Percentiles rank a stretch among this genome's conserved stretches.
phyloP scores from a whole-genome alignment of 2,888 invertebrate genomes.

The Sarcophaga rosellei region DNA sequence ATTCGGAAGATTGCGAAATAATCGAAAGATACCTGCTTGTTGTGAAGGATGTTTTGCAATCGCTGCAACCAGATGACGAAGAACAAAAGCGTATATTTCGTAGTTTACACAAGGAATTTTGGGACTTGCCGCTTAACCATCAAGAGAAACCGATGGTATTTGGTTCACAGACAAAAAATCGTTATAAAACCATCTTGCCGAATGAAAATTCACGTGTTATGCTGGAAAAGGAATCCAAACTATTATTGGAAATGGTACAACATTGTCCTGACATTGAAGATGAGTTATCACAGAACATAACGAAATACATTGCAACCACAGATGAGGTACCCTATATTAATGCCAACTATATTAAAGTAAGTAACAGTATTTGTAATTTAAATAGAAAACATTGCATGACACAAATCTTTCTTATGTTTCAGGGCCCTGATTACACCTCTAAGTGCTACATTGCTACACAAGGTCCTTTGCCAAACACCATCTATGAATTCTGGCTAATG shows the following conservation, averaged over 20 bases:
- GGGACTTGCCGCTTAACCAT: constrained; percentile 96
- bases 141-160: constrained; percentile 94
- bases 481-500: constrained; percentile 96
- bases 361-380: constrained; percentile 55
- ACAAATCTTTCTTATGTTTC: constrained; percentile 70
- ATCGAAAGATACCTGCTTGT: constrained; percentile 73
- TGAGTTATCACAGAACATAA: constrained; percentile 52
- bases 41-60: constrained; percentile 71
- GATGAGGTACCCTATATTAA: constrained; percentile 89
- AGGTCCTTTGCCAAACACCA: constrained; percentile 94
- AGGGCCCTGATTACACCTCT: constrained; percentile 95
- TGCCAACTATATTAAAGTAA: constrained; percentile 95
- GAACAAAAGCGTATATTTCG: constrained; percentile 85
- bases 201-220: constrained; percentile 93
- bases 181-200: constrained; percentile 94
- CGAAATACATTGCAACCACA: constrained; percentile 82
- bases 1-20: constrained; percentile 77
- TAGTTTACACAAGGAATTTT: constrained; percentile 93
- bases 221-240: constrained; percentile 80
- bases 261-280: constrained; percentile 43
- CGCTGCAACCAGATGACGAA: constrained; percentile 82
- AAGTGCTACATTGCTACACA: constrained; percentile 95
- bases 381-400: background rate
- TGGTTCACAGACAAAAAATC: constrained; percentile 93
- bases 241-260: constrained; percentile 69